These are phyloP conservation scores for Cyanoliseus patagonus DNA, from an alignment of 2,113 vertebrate species.

Conservation along the genomic window DNA sequence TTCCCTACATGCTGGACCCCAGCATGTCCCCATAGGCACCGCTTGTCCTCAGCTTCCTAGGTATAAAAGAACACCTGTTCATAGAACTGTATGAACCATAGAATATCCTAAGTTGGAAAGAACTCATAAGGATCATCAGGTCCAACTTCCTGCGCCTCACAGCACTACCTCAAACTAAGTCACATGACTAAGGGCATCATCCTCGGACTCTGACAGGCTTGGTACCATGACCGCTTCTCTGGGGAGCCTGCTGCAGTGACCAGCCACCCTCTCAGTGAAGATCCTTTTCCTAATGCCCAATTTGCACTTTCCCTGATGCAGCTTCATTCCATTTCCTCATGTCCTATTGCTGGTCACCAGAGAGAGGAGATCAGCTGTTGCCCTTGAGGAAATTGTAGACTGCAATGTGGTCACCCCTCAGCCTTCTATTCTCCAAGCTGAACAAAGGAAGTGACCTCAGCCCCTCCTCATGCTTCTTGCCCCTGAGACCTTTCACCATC, in stretches of 20 bases:
- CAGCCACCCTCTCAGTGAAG: not conserved
- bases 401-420: not conserved
- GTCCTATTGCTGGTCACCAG: not conserved
- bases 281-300: not conserved
- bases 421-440: not conserved
- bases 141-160: not conserved
- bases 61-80: not conserved
- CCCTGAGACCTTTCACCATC: not conserved
- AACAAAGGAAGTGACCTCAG: not conserved
- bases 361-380: not conserved
- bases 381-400: not conserved
- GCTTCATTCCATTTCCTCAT: not conserved
- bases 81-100: not conserved
- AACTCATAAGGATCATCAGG: not conserved
- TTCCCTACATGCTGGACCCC: not conserved
- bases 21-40: not conserved
- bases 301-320: not conserved
- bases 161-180: not conserved
- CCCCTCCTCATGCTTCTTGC: fast-evolving
- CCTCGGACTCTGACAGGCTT: not conserved
- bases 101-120: not conserved
- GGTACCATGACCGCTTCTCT: not conserved
- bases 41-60: not conserved
- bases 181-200: not conserved
- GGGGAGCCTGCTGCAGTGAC: not conserved